Evolutionary conservation across 2,888 invertebrate genomes (phyloP).

Genomic region (Dasypogon diadema): DNA sequence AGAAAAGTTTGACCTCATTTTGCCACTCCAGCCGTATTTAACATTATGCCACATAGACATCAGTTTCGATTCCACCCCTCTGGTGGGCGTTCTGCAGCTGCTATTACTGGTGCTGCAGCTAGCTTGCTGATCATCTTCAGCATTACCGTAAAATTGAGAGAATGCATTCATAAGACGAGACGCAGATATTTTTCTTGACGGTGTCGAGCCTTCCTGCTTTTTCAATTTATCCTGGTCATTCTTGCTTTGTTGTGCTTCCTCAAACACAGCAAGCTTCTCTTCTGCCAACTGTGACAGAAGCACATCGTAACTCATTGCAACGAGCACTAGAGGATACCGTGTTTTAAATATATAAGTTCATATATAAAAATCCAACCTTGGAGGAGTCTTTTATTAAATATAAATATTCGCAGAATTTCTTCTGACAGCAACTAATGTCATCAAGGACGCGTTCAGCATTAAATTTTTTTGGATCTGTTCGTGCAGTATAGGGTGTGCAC

Average conservation of each 20-base stretch:
- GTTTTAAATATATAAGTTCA: too few species aligned
- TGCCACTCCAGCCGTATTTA: conserved; percentile 89
- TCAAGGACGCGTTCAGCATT: too few species aligned
- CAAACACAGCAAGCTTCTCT: conserved; percentile 63
- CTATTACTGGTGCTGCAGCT: conserved; percentile 59
- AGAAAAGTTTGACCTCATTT: conserved; percentile 81
- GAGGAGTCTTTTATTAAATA: too few species aligned
- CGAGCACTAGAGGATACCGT: too few species aligned
- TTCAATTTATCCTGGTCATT: conserved; percentile 22
- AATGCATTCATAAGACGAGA: conserved; percentile 67
- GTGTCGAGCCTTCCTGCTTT: conserved; percentile 60
- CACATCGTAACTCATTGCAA: conserved; percentile 68
- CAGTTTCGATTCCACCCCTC: conserved; percentile 84
- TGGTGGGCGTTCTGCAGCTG: conserved; percentile 65
- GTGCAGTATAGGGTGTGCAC: too few species aligned
- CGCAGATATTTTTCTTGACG: conserved; percentile 68
- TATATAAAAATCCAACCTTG: too few species aligned
- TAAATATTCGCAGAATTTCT: too few species aligned
- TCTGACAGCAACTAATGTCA: too few species aligned
- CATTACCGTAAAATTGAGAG: conserved; percentile 64
- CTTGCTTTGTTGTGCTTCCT: conserved; percentile 48
- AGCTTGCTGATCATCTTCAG: conserved; percentile 57
- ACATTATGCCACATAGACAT: conserved; percentile 93
- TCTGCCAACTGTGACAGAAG: conserved; percentile 66
- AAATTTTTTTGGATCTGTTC: too few species aligned